phyloP scores from a whole-genome alignment of 2,888 invertebrate species.

The Tubiluchus corallicola region DNA sequence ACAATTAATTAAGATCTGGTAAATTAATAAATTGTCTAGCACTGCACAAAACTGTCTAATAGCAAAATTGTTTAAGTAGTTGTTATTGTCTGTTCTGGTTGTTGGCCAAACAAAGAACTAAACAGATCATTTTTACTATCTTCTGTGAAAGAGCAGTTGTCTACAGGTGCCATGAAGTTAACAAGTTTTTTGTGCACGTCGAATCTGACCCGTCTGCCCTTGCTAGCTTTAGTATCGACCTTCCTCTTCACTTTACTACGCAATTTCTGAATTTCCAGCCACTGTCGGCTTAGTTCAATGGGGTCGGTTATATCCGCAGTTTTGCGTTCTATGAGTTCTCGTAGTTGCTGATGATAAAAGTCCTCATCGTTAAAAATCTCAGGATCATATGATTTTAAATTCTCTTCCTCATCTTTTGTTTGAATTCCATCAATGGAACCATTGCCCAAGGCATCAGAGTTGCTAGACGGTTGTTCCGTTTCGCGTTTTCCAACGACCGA shows the following conservation, averaged over 20 bases:
- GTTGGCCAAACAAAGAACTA: conserved; percentile 54
- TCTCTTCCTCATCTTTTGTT: neutral
- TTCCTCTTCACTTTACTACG: conserved; percentile 65
- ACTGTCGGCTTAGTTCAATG: conserved; percentile 63
- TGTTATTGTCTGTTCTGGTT: too few relatives aligned
- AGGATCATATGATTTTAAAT: conserved; percentile 29
- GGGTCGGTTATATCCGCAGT: conserved; percentile 64
- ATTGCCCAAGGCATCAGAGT: too few relatives aligned
- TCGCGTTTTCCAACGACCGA: too few relatives aligned
- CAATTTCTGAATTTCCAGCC: conserved; percentile 75
- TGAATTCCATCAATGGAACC: too few relatives aligned
- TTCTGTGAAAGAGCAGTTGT: conserved; percentile 49
- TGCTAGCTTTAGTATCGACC: conserved; percentile 80
- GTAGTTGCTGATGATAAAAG: conserved; percentile 79
- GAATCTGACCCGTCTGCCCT: conserved; percentile 60
- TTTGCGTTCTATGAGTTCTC: conserved; percentile 80
- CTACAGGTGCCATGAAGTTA: conserved; percentile 70
- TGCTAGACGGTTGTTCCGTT: too few relatives aligned
- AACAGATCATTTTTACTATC: conserved; percentile 60
- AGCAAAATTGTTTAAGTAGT: too few relatives aligned
- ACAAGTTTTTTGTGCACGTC: conserved; percentile 53
- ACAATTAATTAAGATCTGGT: too few relatives aligned
- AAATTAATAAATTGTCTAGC: too few relatives aligned
- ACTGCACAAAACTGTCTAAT: too few relatives aligned
- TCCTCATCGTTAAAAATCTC: conserved; percentile 94